Percentiles rank a stretch among this genome's conserved stretches.
These are phyloP conservation scores for Hypena proboscidalis DNA, from an alignment of 2,888 invertebrate species.

Conservation along the genomic window DNA sequence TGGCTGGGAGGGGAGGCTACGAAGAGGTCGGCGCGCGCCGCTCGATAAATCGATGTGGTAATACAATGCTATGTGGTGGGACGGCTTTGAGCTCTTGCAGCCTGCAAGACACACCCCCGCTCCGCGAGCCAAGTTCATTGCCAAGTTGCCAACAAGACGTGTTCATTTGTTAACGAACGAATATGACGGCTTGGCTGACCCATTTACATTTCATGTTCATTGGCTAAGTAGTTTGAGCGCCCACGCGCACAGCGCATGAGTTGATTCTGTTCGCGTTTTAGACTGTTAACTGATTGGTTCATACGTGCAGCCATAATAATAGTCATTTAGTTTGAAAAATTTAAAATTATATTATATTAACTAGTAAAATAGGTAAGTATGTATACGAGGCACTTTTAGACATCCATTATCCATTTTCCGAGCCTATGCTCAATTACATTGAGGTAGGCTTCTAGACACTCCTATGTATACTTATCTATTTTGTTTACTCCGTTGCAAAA, in stretches of 20 bases:
- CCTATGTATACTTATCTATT: too few species aligned
- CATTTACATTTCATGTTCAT: constrained; percentile 22
- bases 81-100: constrained; percentile 78
- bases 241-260: constrained; percentile 38
- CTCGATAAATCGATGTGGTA: constrained; percentile 82
- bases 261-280: constrained; percentile 8
- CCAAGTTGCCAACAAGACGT: constrained; percentile 75
- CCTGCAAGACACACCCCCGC: constrained; percentile 81
- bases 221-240: constrained; percentile 28
- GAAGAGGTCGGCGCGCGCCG: constrained; percentile 78
- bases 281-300: too few species aligned
- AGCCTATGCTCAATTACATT: too few species aligned
- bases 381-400: too few species aligned
- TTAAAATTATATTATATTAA: too few species aligned
- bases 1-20: constrained; percentile 53
- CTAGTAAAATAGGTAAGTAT: too few species aligned
- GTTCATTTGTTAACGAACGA: constrained; percentile 51
- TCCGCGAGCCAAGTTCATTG: constrained; percentile 79
- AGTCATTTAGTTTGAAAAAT: too few species aligned
- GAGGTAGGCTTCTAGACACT: too few species aligned
- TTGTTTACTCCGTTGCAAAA: too few species aligned
- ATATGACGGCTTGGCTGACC: constrained; percentile 37
- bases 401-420: too few species aligned
- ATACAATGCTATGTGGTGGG: constrained; percentile 75
- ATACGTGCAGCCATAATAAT: too few species aligned